Conservation (phyloP, 2,113 vertebrate species). For the Datnioides undecimradiatus region DNA sequence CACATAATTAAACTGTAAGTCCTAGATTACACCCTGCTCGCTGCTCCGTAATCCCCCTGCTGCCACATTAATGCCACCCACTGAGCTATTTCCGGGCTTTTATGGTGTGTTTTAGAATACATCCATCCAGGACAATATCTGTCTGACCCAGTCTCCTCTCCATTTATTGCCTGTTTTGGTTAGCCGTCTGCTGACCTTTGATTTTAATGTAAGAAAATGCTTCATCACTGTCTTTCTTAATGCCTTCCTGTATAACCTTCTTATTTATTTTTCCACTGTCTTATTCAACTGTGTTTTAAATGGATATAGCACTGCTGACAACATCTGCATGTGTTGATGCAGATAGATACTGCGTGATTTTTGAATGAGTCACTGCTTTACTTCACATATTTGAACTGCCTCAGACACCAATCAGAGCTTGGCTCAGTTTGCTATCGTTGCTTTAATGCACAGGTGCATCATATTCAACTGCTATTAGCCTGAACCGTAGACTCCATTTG, state of each 20-base stretch:
- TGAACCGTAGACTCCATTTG: neutral
- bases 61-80: constrained; percentile 70
- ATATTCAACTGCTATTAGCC: neutral
- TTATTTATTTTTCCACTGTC: too few relatives aligned
- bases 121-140: constrained; percentile 57
- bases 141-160: constrained; percentile 47
- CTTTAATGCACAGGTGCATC: neutral
- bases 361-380: constrained; percentile 30
- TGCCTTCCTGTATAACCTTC: neutral
- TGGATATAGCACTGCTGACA: neutral
- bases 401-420: neutral
- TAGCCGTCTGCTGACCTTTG: constrained; percentile 15
- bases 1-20: constrained; percentile 99
- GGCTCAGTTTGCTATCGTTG: neutral
- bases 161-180: constrained; percentile 38
- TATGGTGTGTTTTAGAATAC: constrained; percentile 62
- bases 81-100: constrained; percentile 66
- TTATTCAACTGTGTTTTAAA: too few relatives aligned
- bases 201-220: constrained; percentile 26
- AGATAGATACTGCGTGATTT: neutral
- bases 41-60: constrained; percentile 45
- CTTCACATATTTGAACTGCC: neutral
- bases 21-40: constrained; percentile 64
- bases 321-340: constrained; percentile 2
- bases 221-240: neutral